Conservation (phyloP, 2,888 invertebrate genomes). For the Aricia artaxerxes region DNA sequence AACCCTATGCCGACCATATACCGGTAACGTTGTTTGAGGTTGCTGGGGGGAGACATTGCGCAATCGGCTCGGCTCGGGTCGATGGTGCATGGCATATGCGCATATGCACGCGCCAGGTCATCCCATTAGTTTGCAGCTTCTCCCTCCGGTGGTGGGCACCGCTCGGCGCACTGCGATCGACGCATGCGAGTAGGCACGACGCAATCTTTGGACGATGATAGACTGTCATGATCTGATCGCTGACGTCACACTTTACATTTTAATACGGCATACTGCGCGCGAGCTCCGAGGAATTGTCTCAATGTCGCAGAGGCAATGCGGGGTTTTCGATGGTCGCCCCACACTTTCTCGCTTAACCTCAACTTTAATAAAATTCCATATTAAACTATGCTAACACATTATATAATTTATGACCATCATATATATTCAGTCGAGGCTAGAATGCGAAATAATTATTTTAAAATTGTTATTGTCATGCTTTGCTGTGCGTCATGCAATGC, state of each 20-base stretch:
- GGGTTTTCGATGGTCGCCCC: background rate
- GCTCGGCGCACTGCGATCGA: constrained; percentile 73
- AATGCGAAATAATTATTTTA: background rate
- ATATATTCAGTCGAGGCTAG: background rate
- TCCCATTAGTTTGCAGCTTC: constrained; percentile 46
- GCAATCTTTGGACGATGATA: constrained; percentile 48
- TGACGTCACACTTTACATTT: constrained; percentile 22
- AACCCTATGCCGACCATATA: constrained; percentile 93
- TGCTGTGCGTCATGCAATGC: background rate
- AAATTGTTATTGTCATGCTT: background rate
- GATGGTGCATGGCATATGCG: constrained; percentile 40
- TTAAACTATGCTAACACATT: background rate
- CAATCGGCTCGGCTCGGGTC: constrained; percentile 40
- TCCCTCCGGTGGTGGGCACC: constrained; percentile 64
- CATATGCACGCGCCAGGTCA: constrained; percentile 39
- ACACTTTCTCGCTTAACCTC: background rate
- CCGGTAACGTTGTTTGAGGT: constrained; percentile 82
- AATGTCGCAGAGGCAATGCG: background rate
- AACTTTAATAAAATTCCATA: background rate
- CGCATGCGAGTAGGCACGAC: constrained; percentile 72
- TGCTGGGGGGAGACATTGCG: constrained; percentile 57
- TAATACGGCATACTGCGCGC: background rate
- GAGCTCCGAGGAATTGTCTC: background rate
- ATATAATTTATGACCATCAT: background rate
- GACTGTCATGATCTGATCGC: constrained; percentile 37